Evolutionary conservation across 2,888 invertebrate genomes (phyloP).

Genomic region (Geophilus truncorum): DNA sequence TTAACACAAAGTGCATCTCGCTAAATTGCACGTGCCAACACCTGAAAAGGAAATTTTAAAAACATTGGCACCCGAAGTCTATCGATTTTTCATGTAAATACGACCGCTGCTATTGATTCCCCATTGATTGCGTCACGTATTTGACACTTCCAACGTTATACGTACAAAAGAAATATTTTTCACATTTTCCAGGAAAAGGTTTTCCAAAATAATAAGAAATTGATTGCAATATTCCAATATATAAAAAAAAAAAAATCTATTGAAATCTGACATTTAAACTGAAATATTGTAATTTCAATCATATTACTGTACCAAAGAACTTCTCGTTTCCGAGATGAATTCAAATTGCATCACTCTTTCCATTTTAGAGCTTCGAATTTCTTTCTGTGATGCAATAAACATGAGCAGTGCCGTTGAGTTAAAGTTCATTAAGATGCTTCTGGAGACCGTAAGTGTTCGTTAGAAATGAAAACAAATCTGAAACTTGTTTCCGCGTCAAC

Average conservation of each 20-base stretch:
- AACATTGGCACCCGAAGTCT: background rate
- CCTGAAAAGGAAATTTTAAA: background rate
- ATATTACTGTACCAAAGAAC: background rate
- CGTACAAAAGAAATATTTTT: background rate
- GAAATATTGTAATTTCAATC: no score
- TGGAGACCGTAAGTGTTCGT: background rate
- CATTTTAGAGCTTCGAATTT: background rate
- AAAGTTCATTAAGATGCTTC: background rate
- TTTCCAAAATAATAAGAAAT: no score
- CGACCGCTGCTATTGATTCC: background rate
- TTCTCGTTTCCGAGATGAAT: background rate
- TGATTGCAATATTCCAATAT: no score
- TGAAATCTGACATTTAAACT: no score
- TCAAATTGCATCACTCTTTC: background rate
- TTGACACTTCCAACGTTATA: background rate
- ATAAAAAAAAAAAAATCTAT: no score
- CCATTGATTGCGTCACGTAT: background rate
- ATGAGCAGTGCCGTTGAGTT: background rate
- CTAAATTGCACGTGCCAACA: background rate
- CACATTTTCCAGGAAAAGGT: no score
- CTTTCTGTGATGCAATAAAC: background rate
- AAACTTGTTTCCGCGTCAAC: background rate
- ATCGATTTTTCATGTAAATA: background rate
- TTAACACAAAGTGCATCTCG: background rate
- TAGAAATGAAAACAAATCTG: background rate